Conservation (phyloP, 2,113 vertebrate species). For the Tychaedon coryphoeus region DNA sequence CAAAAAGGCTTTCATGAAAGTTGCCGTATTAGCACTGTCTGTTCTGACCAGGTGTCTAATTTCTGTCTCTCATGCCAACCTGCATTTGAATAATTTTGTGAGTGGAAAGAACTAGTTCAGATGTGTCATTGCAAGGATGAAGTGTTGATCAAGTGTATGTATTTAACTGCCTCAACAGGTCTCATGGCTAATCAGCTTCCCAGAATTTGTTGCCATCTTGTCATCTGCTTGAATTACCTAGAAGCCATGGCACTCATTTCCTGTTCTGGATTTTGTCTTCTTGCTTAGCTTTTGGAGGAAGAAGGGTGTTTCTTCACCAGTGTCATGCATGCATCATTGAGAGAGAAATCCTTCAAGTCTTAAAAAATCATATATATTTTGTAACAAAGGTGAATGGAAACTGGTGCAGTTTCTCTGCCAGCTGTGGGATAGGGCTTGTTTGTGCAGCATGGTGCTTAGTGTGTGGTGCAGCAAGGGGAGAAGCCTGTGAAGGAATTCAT, state of each 20-base stretch:
- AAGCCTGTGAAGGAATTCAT: background rate
- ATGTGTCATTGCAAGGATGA: background rate
- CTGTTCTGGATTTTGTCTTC: background rate
- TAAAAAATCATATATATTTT: background rate
- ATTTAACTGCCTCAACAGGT: background rate
- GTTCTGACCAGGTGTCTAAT: background rate
- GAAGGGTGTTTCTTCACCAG: background rate
- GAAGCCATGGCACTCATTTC: background rate
- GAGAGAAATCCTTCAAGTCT: background rate
- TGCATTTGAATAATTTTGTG: background rate
- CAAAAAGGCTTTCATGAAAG: background rate
- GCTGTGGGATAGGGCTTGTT: background rate
- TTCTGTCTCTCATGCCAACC: background rate
- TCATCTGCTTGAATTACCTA: background rate
- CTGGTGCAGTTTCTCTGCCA: background rate
- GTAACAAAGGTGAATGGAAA: background rate
- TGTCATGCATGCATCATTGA: rapidly evolving
- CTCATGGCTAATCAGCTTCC: background rate
- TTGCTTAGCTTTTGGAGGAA: background rate
- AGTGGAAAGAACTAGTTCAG: background rate
- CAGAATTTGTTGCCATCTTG: background rate
- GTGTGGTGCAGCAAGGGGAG: background rate
- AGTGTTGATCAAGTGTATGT: background rate
- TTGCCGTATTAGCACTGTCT: background rate
- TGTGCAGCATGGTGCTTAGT: background rate